phyloP scores from a whole-genome alignment of 2,888 invertebrate genomes.

The Escarpia spicata region DNA sequence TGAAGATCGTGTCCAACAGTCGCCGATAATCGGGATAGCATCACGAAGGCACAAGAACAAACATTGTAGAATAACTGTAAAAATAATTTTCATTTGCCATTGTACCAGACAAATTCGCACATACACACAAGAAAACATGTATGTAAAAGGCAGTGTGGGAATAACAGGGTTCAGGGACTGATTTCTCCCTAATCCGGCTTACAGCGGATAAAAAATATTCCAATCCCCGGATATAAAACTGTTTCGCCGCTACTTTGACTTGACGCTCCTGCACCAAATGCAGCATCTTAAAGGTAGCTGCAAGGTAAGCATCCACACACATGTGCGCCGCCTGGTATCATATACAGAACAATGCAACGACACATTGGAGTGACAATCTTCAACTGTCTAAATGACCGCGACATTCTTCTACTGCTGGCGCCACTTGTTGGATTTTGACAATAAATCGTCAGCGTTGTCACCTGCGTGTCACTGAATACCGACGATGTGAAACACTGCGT shows the following conservation, averaged over 20 bases:
- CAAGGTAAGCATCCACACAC: neutral
- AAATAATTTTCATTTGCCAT: neutral
- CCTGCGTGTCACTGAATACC: no score
- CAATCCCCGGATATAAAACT: neutral
- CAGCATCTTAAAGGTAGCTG: neutral
- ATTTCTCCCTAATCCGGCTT: neutral
- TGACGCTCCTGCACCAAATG: neutral
- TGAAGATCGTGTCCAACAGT: neutral
- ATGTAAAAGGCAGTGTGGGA: neutral
- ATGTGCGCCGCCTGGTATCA: neutral
- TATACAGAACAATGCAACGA: neutral
- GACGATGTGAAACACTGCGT: neutral
- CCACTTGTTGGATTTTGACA: neutral
- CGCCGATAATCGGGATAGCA: neutral
- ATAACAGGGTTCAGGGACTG: neutral
- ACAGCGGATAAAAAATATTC: neutral
- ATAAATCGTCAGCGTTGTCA: no score
- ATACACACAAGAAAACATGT: neutral
- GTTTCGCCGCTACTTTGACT: neutral
- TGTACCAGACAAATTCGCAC: neutral
- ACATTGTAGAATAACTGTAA: neutral
- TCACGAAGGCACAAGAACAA: neutral
- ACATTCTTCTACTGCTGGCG: neutral
- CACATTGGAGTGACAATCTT: neutral
- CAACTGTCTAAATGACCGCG: neutral